Base-by-base conservation (phyloP, 1,140 invertebrate species). In the Rhagoletis pomonella region DNA sequence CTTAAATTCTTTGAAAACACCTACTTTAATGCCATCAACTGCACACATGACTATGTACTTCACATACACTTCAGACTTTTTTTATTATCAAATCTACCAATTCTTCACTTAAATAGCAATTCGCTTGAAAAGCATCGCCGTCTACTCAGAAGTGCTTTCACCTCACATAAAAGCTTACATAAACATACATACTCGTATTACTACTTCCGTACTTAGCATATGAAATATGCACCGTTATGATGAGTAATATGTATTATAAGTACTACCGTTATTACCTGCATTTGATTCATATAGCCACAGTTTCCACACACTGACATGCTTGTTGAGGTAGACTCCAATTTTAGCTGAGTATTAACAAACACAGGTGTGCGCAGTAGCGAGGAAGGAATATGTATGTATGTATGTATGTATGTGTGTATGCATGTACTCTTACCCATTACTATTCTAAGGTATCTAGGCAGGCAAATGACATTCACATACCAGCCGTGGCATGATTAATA, bases 211-310 rank as follows among this genome's bases (percentile, higher is more conserved):
- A 62, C n/a, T 14, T 17, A 62, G 60, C 4, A n/a, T n/a, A 62
- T 62, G n/a, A 62, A 14, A 62, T 62, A 62, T 62, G 12, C 60
- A 62, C 60, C 60, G 60, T 62, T 62, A 62, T 62, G 12, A 62
- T 62, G 60, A 62, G 60, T 62, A 62, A 62, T 62, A 62, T 62
- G 60, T 62, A 62, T 62, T n/a, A 9, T 62, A 62, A 62, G 60
- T 62, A 62, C n/a, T 62, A 62, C 60, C 12, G 60, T 62, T 62
- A 62, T 62, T 62, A 62, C 60, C 60, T 62, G 60, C 60, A 62
- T 62, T 62, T 62, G 60, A 62, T 62, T 62, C 60, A 62, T 62
- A 62, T 17, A 62, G 7, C 5, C 9, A 14, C 60, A 62, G 60
- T 14, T 62, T 14, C n/a, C 60, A 62, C 17, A 62, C 4, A 62